Evolutionary conservation across 2,797 vertebrate genomes (phyloP).

Genomic region (Capromys pilorides): DNA sequence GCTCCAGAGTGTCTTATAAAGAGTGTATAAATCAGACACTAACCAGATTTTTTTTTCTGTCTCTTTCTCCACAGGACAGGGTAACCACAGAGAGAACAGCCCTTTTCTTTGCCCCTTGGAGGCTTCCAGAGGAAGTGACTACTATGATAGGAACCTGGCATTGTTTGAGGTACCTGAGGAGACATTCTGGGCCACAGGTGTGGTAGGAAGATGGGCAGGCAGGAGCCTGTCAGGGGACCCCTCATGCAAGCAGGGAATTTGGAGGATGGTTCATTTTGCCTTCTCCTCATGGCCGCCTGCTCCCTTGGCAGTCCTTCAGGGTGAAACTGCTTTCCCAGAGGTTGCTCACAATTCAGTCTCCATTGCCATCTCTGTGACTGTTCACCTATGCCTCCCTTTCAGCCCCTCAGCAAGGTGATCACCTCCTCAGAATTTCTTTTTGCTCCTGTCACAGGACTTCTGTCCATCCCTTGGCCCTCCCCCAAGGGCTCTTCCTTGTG

Average conservation of each 20-base stretch:
- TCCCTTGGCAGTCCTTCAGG: background rate
- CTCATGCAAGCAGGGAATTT: background rate
- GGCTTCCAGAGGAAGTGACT: constrained; percentile 91
- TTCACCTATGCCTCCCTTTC: background rate
- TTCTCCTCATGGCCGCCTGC: background rate
- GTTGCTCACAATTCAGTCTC: background rate
- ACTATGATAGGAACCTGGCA: constrained; percentile 96
- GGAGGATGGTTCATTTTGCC: background rate
- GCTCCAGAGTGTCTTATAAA: background rate
- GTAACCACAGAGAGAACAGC: constrained; percentile 95
- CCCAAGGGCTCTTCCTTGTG: background rate
- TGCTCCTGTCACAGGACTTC: background rate
- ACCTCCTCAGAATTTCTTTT: background rate
- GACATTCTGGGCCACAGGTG: constrained; percentile 45
- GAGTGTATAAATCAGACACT: background rate
- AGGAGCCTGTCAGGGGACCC: background rate
- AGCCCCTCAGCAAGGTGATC: background rate
- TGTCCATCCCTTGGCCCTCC: background rate
- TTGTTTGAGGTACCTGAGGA: constrained; percentile 92
- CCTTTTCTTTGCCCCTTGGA: constrained; percentile 93
- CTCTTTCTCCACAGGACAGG: constrained; percentile 88
- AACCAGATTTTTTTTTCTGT: constrained; percentile 18
- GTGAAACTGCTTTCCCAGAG: background rate
- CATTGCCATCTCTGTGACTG: background rate
- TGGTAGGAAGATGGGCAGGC: constrained; percentile 9